Evolutionary conservation across 2,888 invertebrate species (phyloP).

Genomic region (Temnothorax ravouxi): DNA sequence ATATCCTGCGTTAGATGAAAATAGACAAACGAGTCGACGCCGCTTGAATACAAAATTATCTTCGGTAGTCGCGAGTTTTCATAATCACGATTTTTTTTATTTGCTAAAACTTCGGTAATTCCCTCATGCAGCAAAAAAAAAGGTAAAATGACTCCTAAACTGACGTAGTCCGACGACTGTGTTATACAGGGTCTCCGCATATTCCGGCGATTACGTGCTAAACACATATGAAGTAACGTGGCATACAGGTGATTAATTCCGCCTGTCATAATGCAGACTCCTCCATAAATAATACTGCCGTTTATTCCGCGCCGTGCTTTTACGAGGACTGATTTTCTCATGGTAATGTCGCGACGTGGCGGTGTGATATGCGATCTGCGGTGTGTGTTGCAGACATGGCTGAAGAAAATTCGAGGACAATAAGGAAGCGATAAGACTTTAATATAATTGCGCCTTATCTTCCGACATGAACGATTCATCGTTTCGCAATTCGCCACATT

Average conservation of each 20-base stretch:
- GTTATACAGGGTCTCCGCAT: neutral
- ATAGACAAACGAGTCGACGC: neutral
- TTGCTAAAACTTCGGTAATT: neutral
- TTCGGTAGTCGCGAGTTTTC: neutral
- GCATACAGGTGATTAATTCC: conserved; percentile 39
- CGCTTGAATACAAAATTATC: neutral
- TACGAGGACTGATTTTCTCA: conserved; percentile 35
- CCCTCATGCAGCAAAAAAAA: neutral
- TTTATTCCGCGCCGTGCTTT: conserved; percentile 20
- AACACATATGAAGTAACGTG: neutral
- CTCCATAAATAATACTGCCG: conserved; percentile 48
- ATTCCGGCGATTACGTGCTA: conserved; percentile 9
- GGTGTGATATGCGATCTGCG: neutral
- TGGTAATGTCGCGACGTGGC: neutral
- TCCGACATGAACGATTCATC: neutral
- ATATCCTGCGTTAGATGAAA: conserved; percentile 10
- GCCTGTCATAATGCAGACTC: neutral
- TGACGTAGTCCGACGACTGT: neutral
- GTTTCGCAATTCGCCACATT: neutral
- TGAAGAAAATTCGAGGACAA: neutral
- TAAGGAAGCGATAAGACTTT: conserved; percentile 3
- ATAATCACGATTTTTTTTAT: neutral
- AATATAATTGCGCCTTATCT: neutral
- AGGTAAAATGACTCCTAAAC: neutral
- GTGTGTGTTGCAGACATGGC: neutral